These are phyloP conservation scores for Mus caroli DNA, from an alignment of 2,797 vertebrate genomes.

Conservation along the genomic window DNA sequence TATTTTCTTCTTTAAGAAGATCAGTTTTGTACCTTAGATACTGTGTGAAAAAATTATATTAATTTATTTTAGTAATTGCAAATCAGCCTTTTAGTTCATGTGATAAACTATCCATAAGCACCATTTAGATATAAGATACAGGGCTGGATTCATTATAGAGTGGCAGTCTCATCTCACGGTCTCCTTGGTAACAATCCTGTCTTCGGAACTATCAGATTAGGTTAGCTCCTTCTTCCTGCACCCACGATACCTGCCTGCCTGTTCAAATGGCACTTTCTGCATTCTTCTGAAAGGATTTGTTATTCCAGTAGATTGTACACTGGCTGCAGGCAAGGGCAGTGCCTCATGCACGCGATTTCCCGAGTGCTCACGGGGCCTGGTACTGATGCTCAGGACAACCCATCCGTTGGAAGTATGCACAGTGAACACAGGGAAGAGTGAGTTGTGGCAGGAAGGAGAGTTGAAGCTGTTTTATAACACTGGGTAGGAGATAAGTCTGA, in stretches of 20 bases:
- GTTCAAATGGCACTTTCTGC: neutral
- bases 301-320: neutral
- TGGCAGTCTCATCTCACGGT: neutral
- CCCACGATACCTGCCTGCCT: neutral
- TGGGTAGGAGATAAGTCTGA: conserved; percentile 23
- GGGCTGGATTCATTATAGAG: neutral
- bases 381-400: conserved; percentile 2
- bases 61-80: neutral
- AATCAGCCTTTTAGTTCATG: conserved; percentile 9
- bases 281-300: neutral
- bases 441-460: conserved; percentile 2
- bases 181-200: neutral
- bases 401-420: neutral
- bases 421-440: neutral
- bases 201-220: neutral
- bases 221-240: neutral
- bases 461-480: neutral
- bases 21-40: neutral
- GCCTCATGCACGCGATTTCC: neutral
- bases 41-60: conserved; percentile 40
- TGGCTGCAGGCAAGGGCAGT: neutral
- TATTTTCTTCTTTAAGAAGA: conserved; percentile 36
- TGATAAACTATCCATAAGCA: neutral
- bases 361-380: neutral
- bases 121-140: neutral